Evolutionary conservation across 2,888 invertebrate genomes (phyloP), one percentile per base, ranked within the genome.

Genomic region (Spisula subtruncata): DNA sequence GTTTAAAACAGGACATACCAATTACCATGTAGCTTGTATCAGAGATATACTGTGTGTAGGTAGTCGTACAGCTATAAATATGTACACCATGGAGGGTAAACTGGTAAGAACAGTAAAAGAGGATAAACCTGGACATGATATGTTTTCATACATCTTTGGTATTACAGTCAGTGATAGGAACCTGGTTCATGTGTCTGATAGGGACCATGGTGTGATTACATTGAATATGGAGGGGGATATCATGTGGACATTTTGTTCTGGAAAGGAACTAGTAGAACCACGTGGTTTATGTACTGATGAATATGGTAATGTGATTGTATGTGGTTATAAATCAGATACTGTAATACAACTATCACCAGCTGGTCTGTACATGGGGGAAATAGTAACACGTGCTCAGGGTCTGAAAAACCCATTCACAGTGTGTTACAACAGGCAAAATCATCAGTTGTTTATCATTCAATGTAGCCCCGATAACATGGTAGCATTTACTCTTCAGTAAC

Each of bases 281-380:
- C 51, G 54, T 14, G 81, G 51, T n/a, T 32, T 81, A 29, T 54
- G 54, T 54, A 81, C 81, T 54, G 81, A 54, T 32, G 81, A 54
- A n/a, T 14, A 1, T 29, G 81, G 81, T 29, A 81, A 54, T 81
- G 29, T 81, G 54, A 46, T 81, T 81, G 54, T 81, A 25, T 54
- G 81, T 54, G 54, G 46, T 81, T 12, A 25, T 12, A 16, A 0
- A 10, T 81, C 54, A 81, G 0, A 81, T 32, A 51, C 18, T 16
- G 54, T 81, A 16, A 25, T 81, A 25, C 81, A 81, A 81, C 29
- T 54, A 54, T 20, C 48, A 32, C 25, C 54, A 54, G 46, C 25
- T 51, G 81, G 54, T 32, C 25, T 54, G 32, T 29, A 51, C 51
- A 32, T 81, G 1, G 81, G 81, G 54, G 81, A 81, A 18, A 54